A percentile compares a stretch with the other conserved stretches of the same genome.
Conservation (phyloP, 2,888 invertebrate genomes). For the Trissoscelio sp. region DNA sequence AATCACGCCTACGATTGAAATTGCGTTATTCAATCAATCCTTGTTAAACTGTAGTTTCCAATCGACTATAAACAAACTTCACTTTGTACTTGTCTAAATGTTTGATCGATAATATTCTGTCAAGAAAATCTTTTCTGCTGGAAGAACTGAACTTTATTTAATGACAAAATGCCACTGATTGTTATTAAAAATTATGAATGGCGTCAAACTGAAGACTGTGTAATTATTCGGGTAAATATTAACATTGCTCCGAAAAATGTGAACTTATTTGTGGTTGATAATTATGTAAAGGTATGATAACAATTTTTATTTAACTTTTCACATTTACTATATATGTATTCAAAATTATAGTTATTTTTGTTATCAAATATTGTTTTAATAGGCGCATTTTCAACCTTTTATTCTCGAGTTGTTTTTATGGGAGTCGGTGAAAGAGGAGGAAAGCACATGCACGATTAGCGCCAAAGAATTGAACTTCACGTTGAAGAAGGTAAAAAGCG, state of each 20-base stretch:
- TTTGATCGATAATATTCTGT: conserved; percentile 48
- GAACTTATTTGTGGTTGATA: conserved; percentile 88
- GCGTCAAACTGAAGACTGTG: conserved; percentile 87
- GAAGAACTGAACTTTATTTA: neutral
- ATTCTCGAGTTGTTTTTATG: conserved; percentile 90
- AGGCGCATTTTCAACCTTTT: conserved; percentile 89
- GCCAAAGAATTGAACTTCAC: conserved; percentile 87
- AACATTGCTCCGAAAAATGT: conserved; percentile 87
- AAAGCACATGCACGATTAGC: conserved; percentile 87
- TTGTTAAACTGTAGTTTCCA: neutral
- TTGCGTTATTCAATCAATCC: no score
- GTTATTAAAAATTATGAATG: conserved; percentile 90
- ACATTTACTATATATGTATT: no score
- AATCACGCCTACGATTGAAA: conserved; percentile 55
- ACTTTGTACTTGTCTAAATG: conserved; percentile 16
- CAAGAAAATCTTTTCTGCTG: neutral
- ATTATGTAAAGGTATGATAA: conserved; percentile 87
- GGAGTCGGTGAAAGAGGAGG: conserved; percentile 86
- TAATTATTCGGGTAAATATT: conserved; percentile 88
- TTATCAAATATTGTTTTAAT: no score
- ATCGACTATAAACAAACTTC: conserved; percentile 46
- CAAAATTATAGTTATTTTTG: no score
- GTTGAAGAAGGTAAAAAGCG: conserved; percentile 86
- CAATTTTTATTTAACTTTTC: conserved; percentile 5
- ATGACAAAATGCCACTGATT: conserved; percentile 87